Base-by-base conservation (phyloP, 2,113 vertebrate genomes). In the Camelus dromedarius region DNA sequence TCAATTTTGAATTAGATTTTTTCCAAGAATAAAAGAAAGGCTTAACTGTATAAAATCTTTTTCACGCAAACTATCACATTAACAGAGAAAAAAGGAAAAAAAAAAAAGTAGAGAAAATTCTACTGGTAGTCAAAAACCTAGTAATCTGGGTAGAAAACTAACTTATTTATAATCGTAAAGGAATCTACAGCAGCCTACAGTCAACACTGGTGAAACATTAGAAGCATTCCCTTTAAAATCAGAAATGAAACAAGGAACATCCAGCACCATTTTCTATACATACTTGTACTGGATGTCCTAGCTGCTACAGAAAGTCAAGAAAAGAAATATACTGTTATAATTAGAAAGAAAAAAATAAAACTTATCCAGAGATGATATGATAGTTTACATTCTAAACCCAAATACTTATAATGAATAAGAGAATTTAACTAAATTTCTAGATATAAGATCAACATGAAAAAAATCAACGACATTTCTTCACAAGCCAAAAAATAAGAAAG, bases 1-100 rank as follows among this genome's bases (percentile, higher is more conserved):
- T 42, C 38, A 42, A 42, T 42, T 42, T 67, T 90, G 48, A 91
- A 93, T 93, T 93, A 66, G 72, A 79, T 56, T 90, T 93, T 72
- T 69, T 85, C 22, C 35, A 89, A 84, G 58, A 50, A 80, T 85
- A 22, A 91, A 86, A 64, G 11, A 52, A 62, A 76, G 72, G 5
- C 79, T 85, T 32, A 38, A 86, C 67, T 70, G 77, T 70, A 54
- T 86, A 86, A 75, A 50, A 60, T 54, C 28, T 90, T 67, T 52
- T n/a, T 91, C 16, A 80, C 56, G 24, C 48, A 93, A 90, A 56
- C 84, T 46, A 79, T 46, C 28, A 70, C 62, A 96, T 62, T 79
- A 77, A 69, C 16, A 70, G 77, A 67, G 6, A 82, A 93, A 72
- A 70, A 26, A 76, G 35, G 9, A 3, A 38, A 48, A 58, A 32